Base-by-base conservation (phyloP, 2,113 vertebrate species). In the Salvelinus namaycush region DNA sequence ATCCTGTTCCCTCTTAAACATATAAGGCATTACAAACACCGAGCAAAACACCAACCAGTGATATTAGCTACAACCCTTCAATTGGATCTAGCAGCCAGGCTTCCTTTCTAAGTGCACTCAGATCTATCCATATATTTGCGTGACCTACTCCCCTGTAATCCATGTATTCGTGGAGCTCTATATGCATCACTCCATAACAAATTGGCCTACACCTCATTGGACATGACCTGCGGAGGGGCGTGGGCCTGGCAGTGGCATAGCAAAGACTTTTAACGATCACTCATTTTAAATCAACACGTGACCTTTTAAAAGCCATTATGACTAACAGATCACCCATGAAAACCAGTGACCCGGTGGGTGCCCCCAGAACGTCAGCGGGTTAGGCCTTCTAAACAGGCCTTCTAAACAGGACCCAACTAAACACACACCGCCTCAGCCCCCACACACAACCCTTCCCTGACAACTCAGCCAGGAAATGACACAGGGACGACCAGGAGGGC, bases 231-330 rank as follows among this genome's bases (percentile, higher is more conserved):
- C 24, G 12, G 76, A 51, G 12, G 31, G 64, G 48, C 5, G 31
- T 31, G 24, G 0, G 68, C 0, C 27, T 2, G 26, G 59, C 65
- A 67, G 65, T 14, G 22, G 27, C 62, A 20, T 0, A 72, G 72
- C 78, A 6, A 18, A 44, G 76, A 78, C 76, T 72, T 87, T 88
- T 89, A 86, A 87, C 84, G 78, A 91, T 89, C 86, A 85, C 80
- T 91, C 85, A 86, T 89, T 89, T 89, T 88, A 89, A 90, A 90
- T 91, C 89, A 87, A 88, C 89, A 87, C 84, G 74, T 86, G 88
- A 92, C 90, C 90, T 91, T 91, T 92, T 87, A 88, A 91, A 91
- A 88, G 77, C 87, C 83, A 72, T 89, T 90, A 88, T 84, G 87
- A 89, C 89, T 87, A 91, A 91, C 89, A 89, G 87, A 88, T 90